Evolutionary conservation across 2,113 vertebrate species (phyloP), one percentile per base, ranked within the genome.

Genomic region (Tenrec ecaudatus): DNA sequence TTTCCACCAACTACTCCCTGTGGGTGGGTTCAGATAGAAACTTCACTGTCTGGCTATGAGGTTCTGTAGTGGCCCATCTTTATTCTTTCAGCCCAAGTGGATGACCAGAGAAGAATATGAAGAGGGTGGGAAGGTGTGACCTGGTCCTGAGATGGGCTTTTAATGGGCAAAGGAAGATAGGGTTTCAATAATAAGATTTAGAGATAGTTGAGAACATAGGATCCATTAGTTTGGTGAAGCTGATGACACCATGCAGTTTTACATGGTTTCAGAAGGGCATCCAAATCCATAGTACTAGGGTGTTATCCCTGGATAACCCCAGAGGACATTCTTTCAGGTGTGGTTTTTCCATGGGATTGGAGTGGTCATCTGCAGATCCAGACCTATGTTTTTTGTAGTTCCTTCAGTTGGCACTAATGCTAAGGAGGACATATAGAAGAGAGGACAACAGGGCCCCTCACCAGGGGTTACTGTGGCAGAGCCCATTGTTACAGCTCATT

Each of bases 61-160:
- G 98, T 6, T 98, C 98, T 47, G 97, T 99, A 23, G 97, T 99
- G 97, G 98, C 98, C 27, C 98, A 98, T 27, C 98, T 99, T 62
- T 99, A 98, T 14, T 98, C 98, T n/a, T 98, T 98, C 97, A 97
- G 98, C 97, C 98, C 91, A 98, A 98, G 98, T 99, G 98, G 98
- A 98, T 99, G 96, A 98, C 97, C 97, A 98, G 98, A 94, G 97
- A 98, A 93, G 98, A 98, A 89, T 99, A 99, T 0, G 97, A 98
- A 0, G 98, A 99, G 90, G 9, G 17, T 0, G 19, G 27, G 23
- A 71, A 23, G 79, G 2, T 57, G 40, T 66, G 71, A 98, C 97
- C n/a, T n/a, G n/a, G n/a, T 17, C 20, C 29, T 1, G 31, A 6
- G 19, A 3, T 27, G 36, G 1, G 1, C 62, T 38, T 64, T 38